These are phyloP conservation scores for Spicauda simplicius DNA, from an alignment of 2,888 invertebrate species.

Conservation along the genomic window DNA sequence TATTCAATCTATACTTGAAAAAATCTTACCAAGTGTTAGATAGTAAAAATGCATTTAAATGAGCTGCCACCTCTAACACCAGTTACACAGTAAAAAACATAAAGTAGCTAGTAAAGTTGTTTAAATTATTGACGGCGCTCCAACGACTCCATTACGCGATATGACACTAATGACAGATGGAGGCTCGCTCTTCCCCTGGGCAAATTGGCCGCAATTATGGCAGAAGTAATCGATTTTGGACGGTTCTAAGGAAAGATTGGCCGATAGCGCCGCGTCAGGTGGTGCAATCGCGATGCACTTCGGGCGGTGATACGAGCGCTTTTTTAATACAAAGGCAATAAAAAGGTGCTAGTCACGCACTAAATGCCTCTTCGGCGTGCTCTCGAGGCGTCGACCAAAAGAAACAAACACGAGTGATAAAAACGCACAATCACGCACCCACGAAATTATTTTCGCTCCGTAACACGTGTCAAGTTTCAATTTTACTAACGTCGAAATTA, in stretches of 20 bases:
- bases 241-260: conserved; percentile 49
- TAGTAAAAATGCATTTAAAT: conserved; percentile 58
- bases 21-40: conserved; percentile 48
- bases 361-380: conserved; percentile 70
- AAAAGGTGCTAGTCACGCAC: conserved; percentile 79
- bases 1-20: conserved; percentile 56
- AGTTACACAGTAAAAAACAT: conserved; percentile 53
- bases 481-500: conserved; percentile 82
- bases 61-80: conserved; percentile 51
- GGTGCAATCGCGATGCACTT: conserved; percentile 49
- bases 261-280: conserved; percentile 65
- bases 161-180: conserved; percentile 59
- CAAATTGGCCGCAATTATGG: conserved; percentile 69
- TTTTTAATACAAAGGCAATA: conserved; percentile 82
- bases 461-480: conserved; percentile 84
- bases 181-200: conserved; percentile 44
- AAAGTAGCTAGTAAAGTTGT: conserved; percentile 48
- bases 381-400: conserved; percentile 70
- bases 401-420: conserved; percentile 78
- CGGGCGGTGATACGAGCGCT: conserved; percentile 58
- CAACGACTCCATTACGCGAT: conserved; percentile 64
- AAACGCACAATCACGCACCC: conserved; percentile 80
- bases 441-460: conserved; percentile 80
- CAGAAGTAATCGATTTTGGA: conserved; percentile 56
- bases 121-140: conserved; percentile 53